These are phyloP conservation scores for Pyrocoelia pectoralis DNA, from an alignment of 2,888 invertebrate species.

Conservation along the genomic window DNA sequence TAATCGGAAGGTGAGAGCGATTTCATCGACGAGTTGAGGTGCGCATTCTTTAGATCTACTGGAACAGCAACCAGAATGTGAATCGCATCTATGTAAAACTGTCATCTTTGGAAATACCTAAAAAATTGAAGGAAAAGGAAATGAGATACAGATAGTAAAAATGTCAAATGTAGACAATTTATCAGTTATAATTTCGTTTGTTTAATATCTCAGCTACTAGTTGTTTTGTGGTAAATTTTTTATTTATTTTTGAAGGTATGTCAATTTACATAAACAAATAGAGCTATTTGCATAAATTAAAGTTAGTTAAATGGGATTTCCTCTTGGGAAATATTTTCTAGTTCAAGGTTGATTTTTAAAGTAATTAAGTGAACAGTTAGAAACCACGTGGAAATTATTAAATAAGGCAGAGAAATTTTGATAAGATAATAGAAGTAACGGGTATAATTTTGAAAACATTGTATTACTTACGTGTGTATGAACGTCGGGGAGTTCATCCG, in stretches of 20 bases:
- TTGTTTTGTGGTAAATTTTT: neutral
- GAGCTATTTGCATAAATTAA: neutral
- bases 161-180: neutral
- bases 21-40: slow-evolving; percentile 48
- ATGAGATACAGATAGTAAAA: slow-evolving; percentile 4
- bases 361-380: slow-evolving; percentile 8
- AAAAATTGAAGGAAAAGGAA: slow-evolving; percentile 8
- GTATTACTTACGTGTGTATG: slow-evolving; percentile 16
- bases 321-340: slow-evolving; percentile 8
- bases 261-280: slow-evolving; percentile 4
- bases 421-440: neutral
- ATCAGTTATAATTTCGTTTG: neutral
- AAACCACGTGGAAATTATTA: neutral
- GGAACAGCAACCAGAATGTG: slow-evolving; percentile 52
- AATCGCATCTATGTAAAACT: slow-evolving; percentile 52
- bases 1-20: slow-evolving; percentile 54
- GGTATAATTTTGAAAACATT: neutral
- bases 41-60: slow-evolving; percentile 48
- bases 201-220: no score
- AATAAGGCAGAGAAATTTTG: no score
- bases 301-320: slow-evolving; percentile 9
- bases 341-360: slow-evolving; percentile 11
- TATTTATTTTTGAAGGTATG: neutral
- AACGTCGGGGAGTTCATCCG: slow-evolving; percentile 10
- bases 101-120: slow-evolving; percentile 47